Conservation (phyloP, 2,888 invertebrate species). For the Eilema sororculum region DNA sequence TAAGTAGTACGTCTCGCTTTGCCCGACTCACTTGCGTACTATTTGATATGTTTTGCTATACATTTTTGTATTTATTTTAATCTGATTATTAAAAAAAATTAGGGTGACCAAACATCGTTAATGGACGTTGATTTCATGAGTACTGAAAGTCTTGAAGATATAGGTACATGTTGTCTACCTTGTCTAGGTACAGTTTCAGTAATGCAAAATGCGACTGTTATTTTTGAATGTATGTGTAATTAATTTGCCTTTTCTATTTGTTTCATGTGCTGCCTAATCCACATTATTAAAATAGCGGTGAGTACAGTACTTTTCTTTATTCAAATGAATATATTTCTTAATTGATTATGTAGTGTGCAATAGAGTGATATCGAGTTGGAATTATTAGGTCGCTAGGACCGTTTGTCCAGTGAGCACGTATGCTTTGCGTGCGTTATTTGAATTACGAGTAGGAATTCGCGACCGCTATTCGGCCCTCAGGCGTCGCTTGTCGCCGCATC, state of each 20-base stretch:
- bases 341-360: constrained; percentile 59
- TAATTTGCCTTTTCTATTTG: constrained; percentile 59
- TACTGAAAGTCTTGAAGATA: constrained; percentile 76
- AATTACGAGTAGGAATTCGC: constrained; percentile 86
- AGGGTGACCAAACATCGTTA: constrained; percentile 52
- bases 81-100: constrained; percentile 34
- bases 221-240: neutral
- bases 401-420: constrained; percentile 81
- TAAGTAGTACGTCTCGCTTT: constrained; percentile 65
- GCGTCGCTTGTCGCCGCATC: constrained; percentile 50
- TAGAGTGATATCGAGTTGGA: constrained; percentile 67
- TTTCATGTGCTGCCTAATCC: constrained; percentile 79
- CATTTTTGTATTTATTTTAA: constrained; percentile 43
- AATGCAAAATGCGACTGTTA: neutral
- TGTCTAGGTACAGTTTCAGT: constrained; percentile 66
- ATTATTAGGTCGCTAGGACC: constrained; percentile 82
- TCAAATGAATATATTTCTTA: constrained; percentile 34
- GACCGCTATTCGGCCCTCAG: constrained; percentile 84
- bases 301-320: constrained; percentile 56
- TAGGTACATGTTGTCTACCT: constrained; percentile 81
- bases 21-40: constrained; percentile 60
- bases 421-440: constrained; percentile 75
- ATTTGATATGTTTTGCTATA: constrained; percentile 49
- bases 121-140: constrained; percentile 77
- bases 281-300: constrained; percentile 70